Conservation (phyloP, 2,797 vertebrate species). For the Sebastes hopkinsi region DNA sequence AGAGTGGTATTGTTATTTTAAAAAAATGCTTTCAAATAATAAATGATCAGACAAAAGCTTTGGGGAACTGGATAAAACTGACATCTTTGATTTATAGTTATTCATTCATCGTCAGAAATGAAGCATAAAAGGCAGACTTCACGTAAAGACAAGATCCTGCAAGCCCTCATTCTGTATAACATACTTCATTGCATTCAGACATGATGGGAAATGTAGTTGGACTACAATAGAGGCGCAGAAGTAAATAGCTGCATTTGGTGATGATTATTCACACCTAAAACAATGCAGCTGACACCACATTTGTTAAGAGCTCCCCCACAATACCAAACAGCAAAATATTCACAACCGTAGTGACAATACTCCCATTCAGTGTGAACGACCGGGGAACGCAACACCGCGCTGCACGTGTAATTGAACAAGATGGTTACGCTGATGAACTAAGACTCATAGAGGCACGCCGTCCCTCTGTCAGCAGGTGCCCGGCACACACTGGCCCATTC, state of each 20-base stretch:
- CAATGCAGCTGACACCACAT: slow-evolving; percentile 37
- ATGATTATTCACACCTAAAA: slow-evolving; percentile 46
- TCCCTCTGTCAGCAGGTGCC: slow-evolving; percentile 79
- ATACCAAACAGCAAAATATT: slow-evolving; percentile 28
- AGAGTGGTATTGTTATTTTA: too few species aligned
- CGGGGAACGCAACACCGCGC: slow-evolving; percentile 52
- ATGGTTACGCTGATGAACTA: slow-evolving; percentile 73
- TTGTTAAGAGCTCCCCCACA: slow-evolving; percentile 7
- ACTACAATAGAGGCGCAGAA: slow-evolving; percentile 7
- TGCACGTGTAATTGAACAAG: slow-evolving; percentile 76
- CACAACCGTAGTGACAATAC: slow-evolving; percentile 48
- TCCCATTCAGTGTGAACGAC: slow-evolving; percentile 52
- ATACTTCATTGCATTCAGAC: background rate
- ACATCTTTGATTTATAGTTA: background rate
- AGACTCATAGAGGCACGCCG: slow-evolving; percentile 59
- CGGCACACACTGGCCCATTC: slow-evolving; percentile 76
- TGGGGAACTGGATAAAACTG: background rate
- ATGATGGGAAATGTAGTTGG: background rate
- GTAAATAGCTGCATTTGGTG: slow-evolving; percentile 9
- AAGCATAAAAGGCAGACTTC: background rate
- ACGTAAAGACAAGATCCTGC: slow-evolving; percentile 26
- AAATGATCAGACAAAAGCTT: background rate
- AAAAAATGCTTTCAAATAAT: background rate
- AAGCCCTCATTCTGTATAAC: background rate
- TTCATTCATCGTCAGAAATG: background rate